Evolutionary conservation across 2,888 invertebrate species (phyloP), one percentile per base, ranked within the genome.

Genomic region (Protonemura montana): DNA sequence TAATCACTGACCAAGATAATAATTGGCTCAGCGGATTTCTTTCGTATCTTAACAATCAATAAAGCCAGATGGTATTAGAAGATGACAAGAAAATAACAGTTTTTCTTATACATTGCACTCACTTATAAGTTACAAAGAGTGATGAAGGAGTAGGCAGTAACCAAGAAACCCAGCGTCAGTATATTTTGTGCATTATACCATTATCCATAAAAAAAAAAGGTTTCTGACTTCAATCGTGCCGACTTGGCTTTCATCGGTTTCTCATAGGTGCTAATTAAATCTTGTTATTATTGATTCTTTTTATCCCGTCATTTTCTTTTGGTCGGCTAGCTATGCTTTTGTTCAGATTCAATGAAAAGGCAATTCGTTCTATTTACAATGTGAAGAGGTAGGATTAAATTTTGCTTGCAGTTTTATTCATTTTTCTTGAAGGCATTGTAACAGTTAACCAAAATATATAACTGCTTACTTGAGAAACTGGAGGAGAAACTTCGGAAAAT

Each of bases 271-370:
- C 59, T 59, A 59, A 59, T 59, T 59, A 21, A 59, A 59, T 59
- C 59, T 59, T 59, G 59, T 59, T 59, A 59, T 59, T 59, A 59
- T 59, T 59, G 59, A 59, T 59, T 59, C 21, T 59, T 59, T 59
- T 59, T 59, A 7, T 2, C 13, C 21, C 59, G 1, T 59, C 13
- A 7, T 7, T 59, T 59, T 21, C 16, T 21, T 59, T 59, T 59
- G 7, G 16, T 16, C 21, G 16, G 13, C 16, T 21, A 59, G 21
- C 2, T 21, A 59, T 59, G 59, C 59, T 59, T 59, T 59, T 59
- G 59, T 59, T 59, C 59, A 21, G 13, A 59, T 21, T 59, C 59
- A 59, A 59, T 59, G 59, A 59, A 59, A 59, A 59, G 21, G 59
- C 13, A 13, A 59, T 59, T 59, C 59, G 59, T 59, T 59, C 59